Percentiles rank a stretch among this genome's conserved stretches.
Evolutionary conservation across 1,140 invertebrate genomes (phyloP).

Genomic region (honey bee (Apis mellifera)): Amel_HAv3.1 CM009942.2:2642001-2642500

Average conservation of each 20-base stretch:
- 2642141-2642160: slow-evolving; percentile 81
- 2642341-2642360: not conserved
- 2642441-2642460: slow-evolving; percentile 60
- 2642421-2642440: slow-evolving; percentile 52
- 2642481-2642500: slow-evolving; percentile 57
- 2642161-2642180: slow-evolving; percentile 80
- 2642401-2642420: slow-evolving; percentile 54
- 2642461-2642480: slow-evolving; percentile 65
- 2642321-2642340: slow-evolving; percentile 65
- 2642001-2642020: not conserved
- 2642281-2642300: slow-evolving; percentile 47
- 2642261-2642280: slow-evolving; percentile 74
- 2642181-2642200: slow-evolving; percentile 82
- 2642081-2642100: not conserved
- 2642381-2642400: slow-evolving; percentile 39
- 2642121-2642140: slow-evolving; percentile 54
- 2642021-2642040: not conserved
- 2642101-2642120: slow-evolving; percentile 25
- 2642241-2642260: slow-evolving; percentile 77
- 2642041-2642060: not conserved
- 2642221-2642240: slow-evolving; percentile 81
- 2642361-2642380: not conserved
- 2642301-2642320: slow-evolving; percentile 66
- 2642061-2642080: not conserved
- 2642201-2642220: slow-evolving; percentile 82